Evolutionary conservation across 2,113 vertebrate species (phyloP).

Genomic region (Ellobius talpinus): DNA sequence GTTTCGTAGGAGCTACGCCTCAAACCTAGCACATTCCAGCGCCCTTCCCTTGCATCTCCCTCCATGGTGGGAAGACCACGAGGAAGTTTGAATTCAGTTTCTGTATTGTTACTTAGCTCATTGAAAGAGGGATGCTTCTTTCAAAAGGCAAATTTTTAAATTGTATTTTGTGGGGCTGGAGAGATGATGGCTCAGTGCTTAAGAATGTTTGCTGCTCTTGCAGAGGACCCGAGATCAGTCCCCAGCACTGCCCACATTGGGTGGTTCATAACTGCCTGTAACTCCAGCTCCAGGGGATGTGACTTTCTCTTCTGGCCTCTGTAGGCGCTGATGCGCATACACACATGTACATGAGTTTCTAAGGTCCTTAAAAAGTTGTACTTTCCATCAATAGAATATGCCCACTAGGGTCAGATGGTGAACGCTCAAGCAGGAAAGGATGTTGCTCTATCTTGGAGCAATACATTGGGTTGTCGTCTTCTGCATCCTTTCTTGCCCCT

Average conservation of each 20-base stretch:
- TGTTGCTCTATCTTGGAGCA: neutral
- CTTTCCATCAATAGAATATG: neutral
- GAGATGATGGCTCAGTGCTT: neutral
- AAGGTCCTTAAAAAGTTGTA: neutral
- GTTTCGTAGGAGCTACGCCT: neutral
- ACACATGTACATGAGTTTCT: neutral
- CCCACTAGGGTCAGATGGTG: neutral
- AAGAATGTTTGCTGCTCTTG: neutral
- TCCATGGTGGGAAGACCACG: neutral
- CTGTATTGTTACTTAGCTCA: neutral
- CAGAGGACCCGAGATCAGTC: neutral
- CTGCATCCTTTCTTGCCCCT: neutral
- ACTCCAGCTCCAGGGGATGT: neutral
- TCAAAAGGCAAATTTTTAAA: neutral
- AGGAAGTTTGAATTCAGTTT: constrained; percentile 1
- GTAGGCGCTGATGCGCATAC: neutral
- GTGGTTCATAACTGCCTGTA: neutral
- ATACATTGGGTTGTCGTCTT: neutral
- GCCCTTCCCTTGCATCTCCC: neutral
- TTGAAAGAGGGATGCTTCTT: neutral
- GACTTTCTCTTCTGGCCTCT: neutral
- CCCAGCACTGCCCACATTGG: neutral
- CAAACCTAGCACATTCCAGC: neutral
- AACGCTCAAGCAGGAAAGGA: neutral
- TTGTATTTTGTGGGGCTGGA: neutral